Conservation (phyloP, 2,113 vertebrate species). For the Tenrec ecaudatus region DNA sequence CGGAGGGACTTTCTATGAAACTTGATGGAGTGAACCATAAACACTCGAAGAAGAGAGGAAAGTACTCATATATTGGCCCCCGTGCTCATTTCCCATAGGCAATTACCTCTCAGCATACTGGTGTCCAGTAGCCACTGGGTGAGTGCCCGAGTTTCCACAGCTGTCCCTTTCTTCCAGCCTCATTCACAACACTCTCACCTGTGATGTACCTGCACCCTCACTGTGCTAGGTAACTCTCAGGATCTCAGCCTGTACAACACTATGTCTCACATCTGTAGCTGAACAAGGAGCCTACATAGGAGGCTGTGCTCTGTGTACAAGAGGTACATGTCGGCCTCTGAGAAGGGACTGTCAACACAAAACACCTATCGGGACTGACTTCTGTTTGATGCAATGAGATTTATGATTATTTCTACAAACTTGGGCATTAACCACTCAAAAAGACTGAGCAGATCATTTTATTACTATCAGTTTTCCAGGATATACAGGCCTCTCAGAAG, state of each 20-base stretch:
- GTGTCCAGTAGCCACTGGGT: neutral
- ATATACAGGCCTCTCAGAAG: neutral
- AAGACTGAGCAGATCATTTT: neutral
- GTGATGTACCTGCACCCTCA: rapidly evolving
- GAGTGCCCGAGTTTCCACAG: neutral
- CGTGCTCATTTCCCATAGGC: neutral
- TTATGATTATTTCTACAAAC: neutral
- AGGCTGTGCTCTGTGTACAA: neutral
- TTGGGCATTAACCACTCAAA: neutral
- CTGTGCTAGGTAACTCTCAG: neutral
- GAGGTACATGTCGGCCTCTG: neutral
- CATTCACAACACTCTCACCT: neutral
- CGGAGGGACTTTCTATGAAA: neutral
- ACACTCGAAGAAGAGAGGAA: neutral
- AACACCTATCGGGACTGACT: neutral
- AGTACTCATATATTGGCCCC: neutral
- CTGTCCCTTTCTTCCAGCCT: neutral
- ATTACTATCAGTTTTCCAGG: neutral
- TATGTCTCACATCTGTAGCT: neutral
- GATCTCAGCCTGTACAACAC: neutral
- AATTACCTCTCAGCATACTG: neutral
- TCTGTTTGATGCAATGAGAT: neutral
- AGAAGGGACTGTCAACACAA: neutral
- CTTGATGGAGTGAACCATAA: neutral
- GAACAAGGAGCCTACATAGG: neutral